Percentiles rank a stretch among this genome's conserved stretches.
These are phyloP conservation scores for Aix galericulata DNA, from an alignment of 2,113 vertebrate species.

Conservation along the genomic window DNA sequence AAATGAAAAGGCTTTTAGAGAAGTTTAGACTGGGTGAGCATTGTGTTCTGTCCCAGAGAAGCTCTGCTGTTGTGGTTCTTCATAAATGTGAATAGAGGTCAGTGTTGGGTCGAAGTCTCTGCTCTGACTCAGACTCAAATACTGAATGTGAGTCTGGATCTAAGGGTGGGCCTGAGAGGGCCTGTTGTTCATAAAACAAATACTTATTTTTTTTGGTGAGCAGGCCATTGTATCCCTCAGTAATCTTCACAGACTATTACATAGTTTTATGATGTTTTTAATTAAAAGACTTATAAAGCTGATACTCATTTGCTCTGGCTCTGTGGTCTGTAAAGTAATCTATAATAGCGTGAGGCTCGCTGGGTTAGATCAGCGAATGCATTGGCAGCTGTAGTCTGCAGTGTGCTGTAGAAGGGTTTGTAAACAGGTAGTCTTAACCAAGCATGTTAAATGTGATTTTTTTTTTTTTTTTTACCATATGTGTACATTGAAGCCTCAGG, in stretches of 20 bases:
- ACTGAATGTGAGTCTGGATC: neutral
- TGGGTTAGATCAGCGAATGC: neutral
- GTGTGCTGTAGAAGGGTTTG: neutral
- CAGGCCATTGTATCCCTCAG: neutral
- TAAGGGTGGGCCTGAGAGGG: neutral
- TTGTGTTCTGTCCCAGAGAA: neutral
- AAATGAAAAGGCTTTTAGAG: neutral
- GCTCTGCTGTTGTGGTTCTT: neutral
- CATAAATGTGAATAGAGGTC: neutral
- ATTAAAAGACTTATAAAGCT: neutral
- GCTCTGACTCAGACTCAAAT: neutral
- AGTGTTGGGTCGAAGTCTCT: too few relatives aligned
- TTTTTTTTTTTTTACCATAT: neutral
- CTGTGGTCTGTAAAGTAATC: neutral
- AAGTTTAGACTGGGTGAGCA: neutral
- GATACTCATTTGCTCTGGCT: neutral
- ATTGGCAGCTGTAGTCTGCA: neutral
- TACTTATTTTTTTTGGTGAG: neutral
- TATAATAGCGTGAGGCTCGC: neutral
- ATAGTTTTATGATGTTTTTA: neutral
- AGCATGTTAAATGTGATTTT: neutral
- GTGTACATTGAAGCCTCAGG: neutral
- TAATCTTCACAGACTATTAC: neutral
- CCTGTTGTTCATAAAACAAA: neutral
- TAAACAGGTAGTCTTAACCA: neutral